Evolutionary conservation across 2,888 invertebrate species (phyloP), one percentile per base, ranked within the genome.

Genomic region (Oligia latruncula): DNA sequence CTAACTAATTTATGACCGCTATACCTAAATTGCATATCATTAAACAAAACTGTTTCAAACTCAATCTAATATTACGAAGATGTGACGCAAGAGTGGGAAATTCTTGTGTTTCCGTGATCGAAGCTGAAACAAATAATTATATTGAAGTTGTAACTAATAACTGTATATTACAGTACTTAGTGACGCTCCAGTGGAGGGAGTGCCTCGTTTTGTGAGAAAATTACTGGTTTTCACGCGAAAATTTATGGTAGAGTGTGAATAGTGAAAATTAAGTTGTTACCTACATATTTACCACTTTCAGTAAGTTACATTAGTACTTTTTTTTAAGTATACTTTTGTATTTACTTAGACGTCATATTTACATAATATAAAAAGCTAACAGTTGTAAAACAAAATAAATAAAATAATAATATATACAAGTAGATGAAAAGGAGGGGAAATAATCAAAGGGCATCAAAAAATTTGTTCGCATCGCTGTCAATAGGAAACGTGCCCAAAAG

Each of bases 91-190:
- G 11, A 13, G 35, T 20, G 29, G 29, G 29, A 29, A 29, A 29
- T 1, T 29, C 29, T 29, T 29, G 29, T 1, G 60, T 78, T 77
- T 74, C 78, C 73, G 83, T 46, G 70, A 62, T 62, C 17, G 1
- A 23, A 82, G 72, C 35, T 60, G 67, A 78, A 82, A 73, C 73
- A 64, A 65, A 82, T 76, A 78, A 82, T 71, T 60, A 65, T 71
- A 67, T 40, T 73, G 76, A n/a, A 75, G 29, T 52, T 58, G 6
- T 13, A 72, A 73, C 40, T 84, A 82, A 82, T 78, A 66, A 75
- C 66, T 55, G 58, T 60, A 58, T 8, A 70, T 86, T 64, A 73
- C 77, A 35, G 70, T 60, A 71, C n/a, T 77, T 40, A 15, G 74
- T 64, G 23, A 71, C 46, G 78, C 70, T 66, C 15, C 60, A 71